A percentile compares a stretch with the other conserved stretches of the same genome.
phyloP scores from a whole-genome alignment of 1,140 invertebrate genomes.

The Oedothorax gibbosus region DNA sequence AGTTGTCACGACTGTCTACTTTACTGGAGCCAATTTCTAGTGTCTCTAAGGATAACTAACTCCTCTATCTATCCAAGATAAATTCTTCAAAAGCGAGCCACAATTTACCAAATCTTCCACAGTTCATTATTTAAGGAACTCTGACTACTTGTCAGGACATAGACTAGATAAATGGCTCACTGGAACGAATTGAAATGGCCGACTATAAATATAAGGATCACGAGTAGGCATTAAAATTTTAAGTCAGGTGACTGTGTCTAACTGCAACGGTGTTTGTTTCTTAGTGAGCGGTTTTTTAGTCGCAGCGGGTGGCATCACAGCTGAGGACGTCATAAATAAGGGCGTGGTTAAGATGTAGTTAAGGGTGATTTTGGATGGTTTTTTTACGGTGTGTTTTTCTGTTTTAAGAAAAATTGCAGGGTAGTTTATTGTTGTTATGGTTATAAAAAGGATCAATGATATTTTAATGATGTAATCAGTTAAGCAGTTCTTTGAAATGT shows the following conservation, averaged over 20 bases:
- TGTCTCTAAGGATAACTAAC: too few species aligned
- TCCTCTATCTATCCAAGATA: too few species aligned
- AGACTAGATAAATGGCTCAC: slow-evolving; percentile 6
- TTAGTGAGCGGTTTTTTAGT: neutral
- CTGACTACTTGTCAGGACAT: slow-evolving; percentile 1
- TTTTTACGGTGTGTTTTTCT: neutral
- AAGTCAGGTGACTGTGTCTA: slow-evolving; percentile 3
- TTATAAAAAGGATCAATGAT: too few species aligned
- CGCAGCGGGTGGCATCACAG: slow-evolving; percentile 2
- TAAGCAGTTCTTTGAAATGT: too few species aligned
- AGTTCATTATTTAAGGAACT: slow-evolving; percentile 3
- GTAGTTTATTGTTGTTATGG: too few species aligned
- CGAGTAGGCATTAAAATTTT: slow-evolving; percentile 1
- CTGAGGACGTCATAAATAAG: neutral
- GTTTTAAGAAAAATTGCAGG: neutral
- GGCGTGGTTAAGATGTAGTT: neutral
- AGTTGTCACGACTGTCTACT: too few species aligned
- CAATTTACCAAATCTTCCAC: slow-evolving; percentile 27
- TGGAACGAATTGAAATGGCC: slow-evolving; percentile 19
- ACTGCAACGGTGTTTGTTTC: slow-evolving; percentile 4
- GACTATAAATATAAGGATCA: slow-evolving; percentile 20
- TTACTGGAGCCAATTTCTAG: too few species aligned
- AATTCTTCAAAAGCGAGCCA: neutral
- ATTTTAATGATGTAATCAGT: too few species aligned
- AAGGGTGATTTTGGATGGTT: neutral